phyloP scores from a whole-genome alignment of 2,797 vertebrate species.

The Telmatherina bonti region DNA sequence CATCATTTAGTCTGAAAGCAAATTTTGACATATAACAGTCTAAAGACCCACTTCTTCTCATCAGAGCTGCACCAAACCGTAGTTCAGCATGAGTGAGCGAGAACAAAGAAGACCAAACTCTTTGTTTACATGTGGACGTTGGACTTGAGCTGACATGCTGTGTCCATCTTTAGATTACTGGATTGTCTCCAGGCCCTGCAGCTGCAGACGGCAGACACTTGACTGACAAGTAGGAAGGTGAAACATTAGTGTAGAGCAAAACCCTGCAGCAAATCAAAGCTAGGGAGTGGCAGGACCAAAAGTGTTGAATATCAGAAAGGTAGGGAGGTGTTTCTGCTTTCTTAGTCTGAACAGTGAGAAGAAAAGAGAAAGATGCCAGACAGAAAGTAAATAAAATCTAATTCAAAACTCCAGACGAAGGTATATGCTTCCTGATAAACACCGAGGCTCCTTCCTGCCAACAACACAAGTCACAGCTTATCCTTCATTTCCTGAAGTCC shows the following conservation, averaged over 20 bases:
- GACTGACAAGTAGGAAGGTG: conserved; percentile 22
- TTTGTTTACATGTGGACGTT: conserved; percentile 62
- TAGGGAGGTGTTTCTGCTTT: conserved; percentile 12
- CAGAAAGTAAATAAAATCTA: conserved; percentile 21
- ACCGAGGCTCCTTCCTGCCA: conserved; percentile 27
- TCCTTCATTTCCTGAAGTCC: conserved; percentile 43
- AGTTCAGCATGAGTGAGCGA: neutral
- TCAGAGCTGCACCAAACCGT: too few species aligned
- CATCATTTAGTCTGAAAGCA: too few species aligned
- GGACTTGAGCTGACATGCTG: conserved; percentile 49
- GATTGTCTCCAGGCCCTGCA: conserved; percentile 30
- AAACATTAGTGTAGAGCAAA: conserved; percentile 14
- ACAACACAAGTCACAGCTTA: neutral
- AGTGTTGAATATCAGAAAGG: conserved; percentile 15
- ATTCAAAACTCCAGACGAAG: conserved; percentile 30
- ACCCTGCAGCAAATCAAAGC: conserved; percentile 31
- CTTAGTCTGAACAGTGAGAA: conserved; percentile 23
- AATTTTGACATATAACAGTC: too few species aligned
- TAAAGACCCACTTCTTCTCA: too few species aligned
- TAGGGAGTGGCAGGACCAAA: conserved; percentile 8
- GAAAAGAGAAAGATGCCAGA: conserved; percentile 8
- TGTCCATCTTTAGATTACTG: conserved; percentile 54
- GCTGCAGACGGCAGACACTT: conserved; percentile 30
- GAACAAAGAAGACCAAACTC: conserved; percentile 34
- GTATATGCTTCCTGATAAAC: conserved; percentile 27